Evolutionary conservation across 23 tunicate species (phyloP), one percentile per base, ranked within the genome.

Genomic region (Styela plicata): DNA sequence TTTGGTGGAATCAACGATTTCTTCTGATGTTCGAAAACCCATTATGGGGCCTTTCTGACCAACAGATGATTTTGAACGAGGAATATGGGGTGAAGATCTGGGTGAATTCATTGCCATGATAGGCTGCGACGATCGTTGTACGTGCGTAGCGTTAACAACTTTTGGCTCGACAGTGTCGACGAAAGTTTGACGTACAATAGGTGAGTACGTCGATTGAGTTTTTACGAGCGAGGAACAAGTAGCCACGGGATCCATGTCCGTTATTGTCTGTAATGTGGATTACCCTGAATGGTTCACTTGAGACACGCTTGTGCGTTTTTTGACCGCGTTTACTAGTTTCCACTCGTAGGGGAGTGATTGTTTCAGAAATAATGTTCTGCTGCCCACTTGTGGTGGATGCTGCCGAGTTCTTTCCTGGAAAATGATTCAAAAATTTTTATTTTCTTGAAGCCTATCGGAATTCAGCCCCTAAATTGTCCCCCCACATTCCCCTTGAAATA

Each of bases 71-170:
- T 1, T 1, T 23, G 78, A 33, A 1, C 78, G 36, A 16, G 71
- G 52, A 27, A 83, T 44, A 73, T 33, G 33, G 2, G 80, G 69
- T 52, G 67, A 73, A 13, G 57, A 13, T 7, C 57, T 44, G 57
- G 57, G 57, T 5, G 57, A 44, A 44, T 44, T 44, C 25, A 36
- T 53, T 37, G 79, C 63, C 66, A 76, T 53, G 7, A 78, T 23
- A 17, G 85, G 64, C 24, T 63, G 74, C 18, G 79, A 75, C 18
- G 79, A 75, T n/a, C 94, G 80, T 73, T 89, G 94, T 62, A 89
- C 88, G 61, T 89, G 67, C 3, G 74, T 81, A 29, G 84, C 73
- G 19, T 64, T 74, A n/a, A 78, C 82, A 13, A 79, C 70, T 17
- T 24, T 78, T n/a, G 94, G 88, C 52, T 84, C 79, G 7, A 84